Conservation (phyloP, 2,888 invertebrate genomes). For the Drosophila trichaetosa region DNA sequence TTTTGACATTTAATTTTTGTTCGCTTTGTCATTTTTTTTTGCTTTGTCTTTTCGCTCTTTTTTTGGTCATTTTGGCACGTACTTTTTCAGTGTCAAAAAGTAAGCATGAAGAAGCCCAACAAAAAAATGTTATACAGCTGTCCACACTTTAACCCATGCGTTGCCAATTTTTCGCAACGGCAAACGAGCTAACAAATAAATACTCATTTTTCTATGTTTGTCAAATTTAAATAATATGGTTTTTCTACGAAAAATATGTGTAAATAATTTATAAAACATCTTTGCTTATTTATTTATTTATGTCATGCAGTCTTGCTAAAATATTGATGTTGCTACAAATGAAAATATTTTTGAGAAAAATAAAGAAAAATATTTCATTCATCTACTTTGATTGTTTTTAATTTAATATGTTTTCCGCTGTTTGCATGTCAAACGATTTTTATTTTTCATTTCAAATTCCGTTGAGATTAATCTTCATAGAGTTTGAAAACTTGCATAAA, state of each 20-base stretch:
- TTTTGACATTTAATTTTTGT: slow-evolving; percentile 63
- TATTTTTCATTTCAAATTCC: not conserved
- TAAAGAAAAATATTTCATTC: not conserved
- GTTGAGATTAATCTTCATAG: not conserved
- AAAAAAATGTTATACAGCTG: slow-evolving; percentile 20
- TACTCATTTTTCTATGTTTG: not conserved
- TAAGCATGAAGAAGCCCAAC: slow-evolving; percentile 28
- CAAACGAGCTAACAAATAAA: not conserved
- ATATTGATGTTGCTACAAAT: not conserved
- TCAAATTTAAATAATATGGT: not conserved
- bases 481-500: not conserved
- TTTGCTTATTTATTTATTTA: not conserved
- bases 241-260: not conserved
- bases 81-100: slow-evolving; percentile 36
- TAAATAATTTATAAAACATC: not conserved
- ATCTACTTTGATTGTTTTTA: not conserved
- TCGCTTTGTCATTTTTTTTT: slow-evolving; percentile 12
- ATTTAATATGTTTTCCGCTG: not conserved
- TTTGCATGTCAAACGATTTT: not conserved
- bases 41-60: slow-evolving; percentile 30
- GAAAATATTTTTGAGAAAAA: not conserved
- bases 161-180: not conserved
- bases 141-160: slow-evolving; percentile 40
- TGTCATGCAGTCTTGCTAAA: not conserved
- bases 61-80: slow-evolving; percentile 67